Conservation (phyloP, 2,113 vertebrate species). For the Cyphomyrus discorhynchus region DNA sequence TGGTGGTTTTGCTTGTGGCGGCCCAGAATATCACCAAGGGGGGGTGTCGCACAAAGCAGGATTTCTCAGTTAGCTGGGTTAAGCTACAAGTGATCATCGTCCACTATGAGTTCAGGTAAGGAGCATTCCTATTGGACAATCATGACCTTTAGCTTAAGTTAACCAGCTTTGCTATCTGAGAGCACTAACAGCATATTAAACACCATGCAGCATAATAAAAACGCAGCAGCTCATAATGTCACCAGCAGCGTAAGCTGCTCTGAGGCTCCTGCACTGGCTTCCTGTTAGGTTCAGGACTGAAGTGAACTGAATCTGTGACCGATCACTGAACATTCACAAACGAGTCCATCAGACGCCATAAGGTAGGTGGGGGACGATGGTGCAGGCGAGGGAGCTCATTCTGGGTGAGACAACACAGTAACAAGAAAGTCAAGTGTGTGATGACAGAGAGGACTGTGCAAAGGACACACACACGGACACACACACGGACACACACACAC, state of each 20-base stretch:
- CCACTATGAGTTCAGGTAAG: no score
- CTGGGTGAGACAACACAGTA: not conserved
- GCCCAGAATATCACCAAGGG: no score
- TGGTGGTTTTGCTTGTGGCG: no score
- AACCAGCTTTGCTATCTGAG: not conserved
- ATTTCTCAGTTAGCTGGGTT: no score
- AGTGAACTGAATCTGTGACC: slow-evolving; percentile 32
- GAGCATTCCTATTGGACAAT: no score
- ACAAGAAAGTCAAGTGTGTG: not conserved
- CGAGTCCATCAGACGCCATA: not conserved
- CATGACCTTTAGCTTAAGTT: not conserved
- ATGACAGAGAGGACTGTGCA: not conserved
- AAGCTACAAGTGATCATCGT: no score
- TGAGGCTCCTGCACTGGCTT: not conserved
- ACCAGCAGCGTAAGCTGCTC: not conserved
- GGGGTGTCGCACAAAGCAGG: no score
- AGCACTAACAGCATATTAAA: not conserved
- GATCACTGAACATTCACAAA: slow-evolving; percentile 36
- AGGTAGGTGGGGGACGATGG: not conserved
- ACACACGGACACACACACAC: not conserved
- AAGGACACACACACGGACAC: not conserved
- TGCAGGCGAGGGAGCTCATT: not conserved
- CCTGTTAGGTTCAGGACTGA: slow-evolving; percentile 25
- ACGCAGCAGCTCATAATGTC: not conserved
- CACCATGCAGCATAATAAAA: not conserved